Conservation (phyloP, 2,797 vertebrate genomes). For the Orestias chungarensis region DNA sequence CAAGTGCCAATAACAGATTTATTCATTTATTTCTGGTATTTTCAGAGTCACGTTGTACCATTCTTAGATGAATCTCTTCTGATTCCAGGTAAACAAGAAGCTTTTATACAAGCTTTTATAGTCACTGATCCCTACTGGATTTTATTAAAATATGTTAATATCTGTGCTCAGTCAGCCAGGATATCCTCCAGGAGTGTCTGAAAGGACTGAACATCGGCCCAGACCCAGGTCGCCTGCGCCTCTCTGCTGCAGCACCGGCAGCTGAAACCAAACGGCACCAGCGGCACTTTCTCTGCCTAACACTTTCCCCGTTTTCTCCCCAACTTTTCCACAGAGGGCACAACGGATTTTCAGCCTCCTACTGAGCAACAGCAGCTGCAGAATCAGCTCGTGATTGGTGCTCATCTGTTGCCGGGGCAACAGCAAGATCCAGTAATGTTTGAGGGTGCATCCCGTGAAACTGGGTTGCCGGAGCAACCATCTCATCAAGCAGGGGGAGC, state of each 20-base stretch:
- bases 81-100: slow-evolving; percentile 40
- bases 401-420: slow-evolving; percentile 66
- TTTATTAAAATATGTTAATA: background rate
- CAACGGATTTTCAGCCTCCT: slow-evolving; percentile 60
- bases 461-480: slow-evolving; percentile 70
- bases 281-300: slow-evolving; percentile 31
- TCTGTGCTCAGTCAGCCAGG: slow-evolving; percentile 18
- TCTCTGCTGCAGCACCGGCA: slow-evolving; percentile 33
- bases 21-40: slow-evolving; percentile 32
- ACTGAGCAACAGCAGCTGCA: slow-evolving; percentile 69
- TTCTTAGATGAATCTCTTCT: background rate
- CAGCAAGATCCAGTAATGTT: slow-evolving; percentile 66
- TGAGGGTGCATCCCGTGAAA: slow-evolving; percentile 48
- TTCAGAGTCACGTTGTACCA: slow-evolving; percentile 32
- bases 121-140: background rate
- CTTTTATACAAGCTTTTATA: background rate
- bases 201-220: slow-evolving; percentile 64
- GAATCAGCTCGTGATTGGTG: slow-evolving; percentile 58
- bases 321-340: slow-evolving; percentile 73
- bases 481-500: slow-evolving; percentile 52
- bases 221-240: slow-evolving; percentile 58
- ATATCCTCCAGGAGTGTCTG: slow-evolving; percentile 71
- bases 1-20: slow-evolving; percentile 10
- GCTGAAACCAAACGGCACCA: slow-evolving; percentile 33
- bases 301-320: slow-evolving; percentile 41